Evolutionary conservation across 2,797 vertebrate species (phyloP).

Genomic region (Oreochromis grahami): DNA sequence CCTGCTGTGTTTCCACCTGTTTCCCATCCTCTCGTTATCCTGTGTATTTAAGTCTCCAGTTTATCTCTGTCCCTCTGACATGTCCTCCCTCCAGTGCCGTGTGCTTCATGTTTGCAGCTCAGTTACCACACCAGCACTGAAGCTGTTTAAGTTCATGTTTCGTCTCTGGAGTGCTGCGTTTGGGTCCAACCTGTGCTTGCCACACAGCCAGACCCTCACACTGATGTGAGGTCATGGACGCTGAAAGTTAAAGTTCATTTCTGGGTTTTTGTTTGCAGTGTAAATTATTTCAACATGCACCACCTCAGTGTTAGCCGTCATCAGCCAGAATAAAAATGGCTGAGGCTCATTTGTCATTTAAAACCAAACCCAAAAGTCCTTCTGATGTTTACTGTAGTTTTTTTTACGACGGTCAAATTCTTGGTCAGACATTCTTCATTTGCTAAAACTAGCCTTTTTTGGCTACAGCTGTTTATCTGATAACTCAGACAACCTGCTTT

Average conservation of each 20-base stretch:
- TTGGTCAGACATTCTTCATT: accelerated
- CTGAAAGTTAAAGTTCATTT: not conserved
- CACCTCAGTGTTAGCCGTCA: not conserved
- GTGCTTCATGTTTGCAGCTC: not conserved
- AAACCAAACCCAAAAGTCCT: not conserved
- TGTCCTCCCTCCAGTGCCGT: accelerated
- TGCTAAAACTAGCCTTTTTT: not conserved
- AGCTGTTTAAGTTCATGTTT: accelerated
- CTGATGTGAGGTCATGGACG: accelerated
- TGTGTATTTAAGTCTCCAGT: not conserved
- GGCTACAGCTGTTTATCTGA: not conserved
- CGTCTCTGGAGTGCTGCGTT: not conserved
- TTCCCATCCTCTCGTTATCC: not conserved
- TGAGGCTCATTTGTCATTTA: not conserved
- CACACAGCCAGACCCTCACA: not conserved
- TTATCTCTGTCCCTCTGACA: too few species aligned
- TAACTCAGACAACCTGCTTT: not conserved
- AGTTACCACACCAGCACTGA: not conserved
- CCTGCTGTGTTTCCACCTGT: not conserved
- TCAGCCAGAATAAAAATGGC: not conserved
- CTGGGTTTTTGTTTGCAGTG: not conserved
- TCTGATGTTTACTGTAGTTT: not conserved
- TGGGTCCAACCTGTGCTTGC: not conserved
- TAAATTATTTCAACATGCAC: accelerated
- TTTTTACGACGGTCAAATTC: not conserved